phyloP scores from a whole-genome alignment of 1,140 invertebrate species.

The Myzus persicae region DNA sequence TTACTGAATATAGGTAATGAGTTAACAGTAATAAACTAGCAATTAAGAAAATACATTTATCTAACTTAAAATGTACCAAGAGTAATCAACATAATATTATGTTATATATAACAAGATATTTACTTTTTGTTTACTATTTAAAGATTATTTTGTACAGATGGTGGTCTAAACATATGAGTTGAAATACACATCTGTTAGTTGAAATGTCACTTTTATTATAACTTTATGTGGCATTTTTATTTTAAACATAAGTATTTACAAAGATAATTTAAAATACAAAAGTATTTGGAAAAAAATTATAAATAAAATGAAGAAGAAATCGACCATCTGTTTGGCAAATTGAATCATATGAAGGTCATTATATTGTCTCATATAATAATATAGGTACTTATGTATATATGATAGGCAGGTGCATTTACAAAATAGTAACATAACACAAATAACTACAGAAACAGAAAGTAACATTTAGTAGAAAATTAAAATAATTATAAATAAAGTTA shows the following conservation, averaged over 20 bases:
- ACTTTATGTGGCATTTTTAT: background rate
- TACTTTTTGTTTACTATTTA: constrained; percentile 7
- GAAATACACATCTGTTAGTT: background rate
- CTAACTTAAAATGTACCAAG: background rate
- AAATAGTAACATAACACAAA: background rate
- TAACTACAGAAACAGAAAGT: background rate
- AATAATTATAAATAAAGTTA: background rate
- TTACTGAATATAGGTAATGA: background rate
- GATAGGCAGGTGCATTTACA: background rate
- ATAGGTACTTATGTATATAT: background rate
- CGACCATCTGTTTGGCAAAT: constrained; percentile 16
- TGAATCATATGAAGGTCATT: constrained; percentile 23
- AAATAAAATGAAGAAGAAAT: background rate
- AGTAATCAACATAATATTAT: too few species aligned
- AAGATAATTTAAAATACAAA: background rate
- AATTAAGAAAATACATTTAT: background rate
- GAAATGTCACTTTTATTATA: background rate
- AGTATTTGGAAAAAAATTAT: background rate
- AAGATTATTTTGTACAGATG: background rate
- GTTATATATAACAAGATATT: background rate
- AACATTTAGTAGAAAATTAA: background rate
- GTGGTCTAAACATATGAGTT: background rate
- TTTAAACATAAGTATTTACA: background rate
- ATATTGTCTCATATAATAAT: background rate
- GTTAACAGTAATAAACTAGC: background rate